Base-by-base conservation (phyloP, 2,797 vertebrate species). In the Semaprochilodus insignis region DNA sequence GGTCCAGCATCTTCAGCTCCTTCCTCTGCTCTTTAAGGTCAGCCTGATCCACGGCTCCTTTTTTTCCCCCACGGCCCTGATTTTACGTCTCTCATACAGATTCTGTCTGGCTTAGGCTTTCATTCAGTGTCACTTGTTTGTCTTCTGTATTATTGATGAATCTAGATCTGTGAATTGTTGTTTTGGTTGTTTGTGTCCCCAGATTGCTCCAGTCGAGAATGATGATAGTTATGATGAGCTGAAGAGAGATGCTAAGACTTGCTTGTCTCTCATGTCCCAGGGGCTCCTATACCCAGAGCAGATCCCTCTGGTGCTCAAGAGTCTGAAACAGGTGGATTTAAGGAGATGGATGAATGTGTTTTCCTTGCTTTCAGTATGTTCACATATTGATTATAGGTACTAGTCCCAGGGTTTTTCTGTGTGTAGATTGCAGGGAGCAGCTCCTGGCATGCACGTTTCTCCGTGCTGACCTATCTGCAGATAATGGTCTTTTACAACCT, bases 401-500 rank as follows among this genome's bases (percentile, higher is more conserved):
- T 60, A 52, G 23, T 73, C 17, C 5, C 15, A 23, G 21, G 6
- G 25, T 10, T 54, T 73, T 36, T 73, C 2, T 17, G 14, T 67
- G 36, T 55, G 13, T 85, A 99, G 98, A 98, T 97, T 89, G 95
- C 96, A 82, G 93, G 91, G 88, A 97, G 94, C 93, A 96, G 95
- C 93, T 99, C 97, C 74, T 99, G 98, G 98, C 98, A 99, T 74
- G 95, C 98, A 4, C 95, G 97, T 83, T 99, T 96, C 89, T 97
- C 98, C 11, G 94, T 98, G 15, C 90, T 99, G 89, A 98, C 96
- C 92, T 99, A 98, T 95, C 95, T 99, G 90, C 98, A 99, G 94
- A 97, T 97, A 87, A 97, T 96, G 95, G 97, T 99, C 73, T 99
- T 99, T 93, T 98, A 99, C 94, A 99, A 99, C 93, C 93, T 99